A percentile compares a stretch with the other conserved stretches of the same genome.
phyloP scores from a whole-genome alignment of 2,797 vertebrate species.

The Dendrocincla tyrannina region DNA sequence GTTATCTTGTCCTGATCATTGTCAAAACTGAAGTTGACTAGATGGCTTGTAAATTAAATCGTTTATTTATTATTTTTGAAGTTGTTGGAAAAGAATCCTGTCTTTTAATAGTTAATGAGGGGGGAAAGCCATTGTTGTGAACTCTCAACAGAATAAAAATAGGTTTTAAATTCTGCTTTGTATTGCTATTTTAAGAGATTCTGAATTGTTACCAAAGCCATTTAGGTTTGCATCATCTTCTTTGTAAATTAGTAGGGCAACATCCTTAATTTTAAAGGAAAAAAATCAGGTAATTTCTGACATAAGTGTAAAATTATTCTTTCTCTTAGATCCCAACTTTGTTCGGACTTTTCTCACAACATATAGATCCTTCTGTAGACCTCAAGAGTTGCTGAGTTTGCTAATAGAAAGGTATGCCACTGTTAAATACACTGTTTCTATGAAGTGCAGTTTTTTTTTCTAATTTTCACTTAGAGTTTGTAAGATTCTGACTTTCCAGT shows the following conservation, averaged over 20 bases:
- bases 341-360: slow-evolving; percentile 98
- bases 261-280: not conserved
- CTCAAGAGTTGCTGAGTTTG: slow-evolving; percentile 92
- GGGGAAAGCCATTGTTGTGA: not conserved
- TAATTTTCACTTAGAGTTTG: not conserved
- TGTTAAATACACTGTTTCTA: not conserved
- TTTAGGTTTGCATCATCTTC: not conserved
- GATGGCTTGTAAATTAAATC: not conserved
- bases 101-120: not conserved
- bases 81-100: not conserved
- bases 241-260: not conserved
- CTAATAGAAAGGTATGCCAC: slow-evolving; percentile 91
- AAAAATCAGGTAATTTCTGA: slow-evolving; percentile 21
- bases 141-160: not conserved
- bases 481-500: slow-evolving; percentile 2
- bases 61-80: not conserved
- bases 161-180: not conserved
- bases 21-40: not conserved
- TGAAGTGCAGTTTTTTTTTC: not conserved
- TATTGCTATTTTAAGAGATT: not conserved
- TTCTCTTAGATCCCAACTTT: slow-evolving; percentile 93
- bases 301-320: slow-evolving; percentile 42
- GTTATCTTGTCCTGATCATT: not conserved
- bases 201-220: not conserved
- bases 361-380: slow-evolving; percentile 96